Percentiles rank a stretch among this genome's conserved stretches.
phyloP scores from a whole-genome alignment of 2,113 vertebrate species.

The Anolis carolinensis region DNA sequence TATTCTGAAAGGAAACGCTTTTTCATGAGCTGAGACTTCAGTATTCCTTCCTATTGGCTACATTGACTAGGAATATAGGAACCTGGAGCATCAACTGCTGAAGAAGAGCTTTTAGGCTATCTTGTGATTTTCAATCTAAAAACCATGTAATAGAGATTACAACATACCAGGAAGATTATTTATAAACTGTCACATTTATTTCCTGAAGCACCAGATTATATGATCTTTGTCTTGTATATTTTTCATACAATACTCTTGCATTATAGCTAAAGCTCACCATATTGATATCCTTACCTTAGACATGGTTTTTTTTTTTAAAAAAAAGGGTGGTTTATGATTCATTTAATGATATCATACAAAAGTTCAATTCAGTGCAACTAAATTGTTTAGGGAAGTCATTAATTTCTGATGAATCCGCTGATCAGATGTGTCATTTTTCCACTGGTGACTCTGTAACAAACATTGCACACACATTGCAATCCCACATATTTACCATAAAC shows the following conservation, averaged over 20 bases:
- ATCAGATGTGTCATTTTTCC: constrained; percentile 28
- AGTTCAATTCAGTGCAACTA: constrained; percentile 18
- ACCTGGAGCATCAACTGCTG: too few species aligned
- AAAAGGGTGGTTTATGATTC: constrained; percentile 31
- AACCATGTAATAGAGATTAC: background rate
- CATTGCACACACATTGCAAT: background rate
- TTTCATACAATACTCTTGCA: background rate
- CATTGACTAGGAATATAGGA: too few species aligned
- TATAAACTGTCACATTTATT: background rate
- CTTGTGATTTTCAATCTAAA: too few species aligned
- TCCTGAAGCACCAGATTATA: background rate
- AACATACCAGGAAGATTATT: background rate
- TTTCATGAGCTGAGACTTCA: too few species aligned
- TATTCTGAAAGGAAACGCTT: too few species aligned
- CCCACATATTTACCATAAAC: background rate
- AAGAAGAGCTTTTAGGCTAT: too few species aligned
- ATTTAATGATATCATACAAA: constrained; percentile 36
- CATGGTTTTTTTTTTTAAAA: background rate
- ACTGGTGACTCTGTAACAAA: background rate
- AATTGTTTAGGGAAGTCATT: constrained; percentile 36
- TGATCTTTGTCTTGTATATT: background rate
- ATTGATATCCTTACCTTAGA: background rate
- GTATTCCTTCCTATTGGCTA: too few species aligned
- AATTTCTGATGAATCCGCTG: constrained; percentile 33
- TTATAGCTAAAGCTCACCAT: background rate